Evolutionary conservation across 1,140 invertebrate genomes (phyloP).

Genomic region (Aphis gossypii): DNA sequence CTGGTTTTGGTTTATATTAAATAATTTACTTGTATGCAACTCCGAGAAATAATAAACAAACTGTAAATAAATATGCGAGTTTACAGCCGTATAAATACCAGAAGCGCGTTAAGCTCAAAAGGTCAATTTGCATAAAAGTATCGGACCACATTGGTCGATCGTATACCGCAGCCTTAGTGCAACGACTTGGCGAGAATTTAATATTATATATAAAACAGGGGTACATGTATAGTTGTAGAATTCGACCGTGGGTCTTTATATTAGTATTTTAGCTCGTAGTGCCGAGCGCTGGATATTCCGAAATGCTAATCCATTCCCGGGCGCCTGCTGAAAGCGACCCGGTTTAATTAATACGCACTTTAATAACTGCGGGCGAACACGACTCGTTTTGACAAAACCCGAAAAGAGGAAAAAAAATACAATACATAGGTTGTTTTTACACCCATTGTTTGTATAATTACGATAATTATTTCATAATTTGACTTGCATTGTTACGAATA

Average conservation of each 20-base stretch:
- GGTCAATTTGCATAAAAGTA: slow-evolving; percentile 44
- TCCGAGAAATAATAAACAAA: not conserved
- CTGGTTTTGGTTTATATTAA: not conserved
- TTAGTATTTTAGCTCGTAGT: not conserved
- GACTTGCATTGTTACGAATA: not conserved
- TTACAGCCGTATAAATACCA: not conserved
- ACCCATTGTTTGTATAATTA: not conserved
- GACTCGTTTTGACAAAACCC: not conserved
- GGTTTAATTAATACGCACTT: slow-evolving; percentile 18
- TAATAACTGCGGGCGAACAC: not conserved
- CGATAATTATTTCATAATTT: not conserved
- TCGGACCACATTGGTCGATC: not conserved
- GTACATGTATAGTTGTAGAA: not conserved
- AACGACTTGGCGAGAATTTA: slow-evolving; percentile 20
- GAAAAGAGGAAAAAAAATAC: not conserved
- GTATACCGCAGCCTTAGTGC: not conserved
- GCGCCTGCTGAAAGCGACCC: not conserved
- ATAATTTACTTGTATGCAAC: not conserved
- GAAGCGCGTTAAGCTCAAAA: not conserved
- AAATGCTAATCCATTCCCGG: not conserved
- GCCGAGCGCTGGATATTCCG: not conserved
- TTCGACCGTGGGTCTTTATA: slow-evolving; percentile 31
- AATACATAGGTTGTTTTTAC: not conserved
- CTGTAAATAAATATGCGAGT: not conserved
- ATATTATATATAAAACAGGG: slow-evolving; percentile 20